phyloP scores from a whole-genome alignment of 2,888 invertebrate species.

The Julus scandinavius region DNA sequence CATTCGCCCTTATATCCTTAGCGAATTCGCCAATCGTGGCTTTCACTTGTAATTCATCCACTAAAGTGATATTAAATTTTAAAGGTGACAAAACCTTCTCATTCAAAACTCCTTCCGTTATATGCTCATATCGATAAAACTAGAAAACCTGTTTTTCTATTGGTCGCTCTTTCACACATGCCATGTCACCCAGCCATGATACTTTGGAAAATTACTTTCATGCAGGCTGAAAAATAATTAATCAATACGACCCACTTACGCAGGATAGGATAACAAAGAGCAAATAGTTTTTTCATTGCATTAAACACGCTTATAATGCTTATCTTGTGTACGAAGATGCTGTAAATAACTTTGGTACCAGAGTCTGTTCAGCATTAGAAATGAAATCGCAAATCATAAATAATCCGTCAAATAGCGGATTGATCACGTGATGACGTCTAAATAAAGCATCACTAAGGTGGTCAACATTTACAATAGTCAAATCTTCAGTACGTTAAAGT shows the following conservation, averaged over 20 bases:
- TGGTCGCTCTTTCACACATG: background rate
- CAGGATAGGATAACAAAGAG: too few relatives aligned
- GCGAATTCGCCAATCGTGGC: background rate
- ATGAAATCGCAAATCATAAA: too few relatives aligned
- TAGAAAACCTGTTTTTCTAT: background rate
- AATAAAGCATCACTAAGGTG: too few relatives aligned
- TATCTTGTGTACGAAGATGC: too few relatives aligned
- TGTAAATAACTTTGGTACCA: too few relatives aligned
- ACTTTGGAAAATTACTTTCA: background rate
- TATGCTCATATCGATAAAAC: background rate
- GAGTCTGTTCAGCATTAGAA: too few relatives aligned
- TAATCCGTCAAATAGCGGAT: too few relatives aligned
- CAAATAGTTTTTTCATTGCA: too few relatives aligned
- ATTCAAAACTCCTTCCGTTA: background rate
- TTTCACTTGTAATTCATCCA: conserved; percentile 23
- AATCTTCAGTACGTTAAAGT: too few relatives aligned
- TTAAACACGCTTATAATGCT: too few relatives aligned
- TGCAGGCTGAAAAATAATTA: background rate
- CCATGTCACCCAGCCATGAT: background rate
- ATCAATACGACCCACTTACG: background rate
- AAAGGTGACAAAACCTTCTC: background rate
- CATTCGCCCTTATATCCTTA: background rate
- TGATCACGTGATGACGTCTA: too few relatives aligned
- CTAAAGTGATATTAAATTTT: conserved; percentile 18
- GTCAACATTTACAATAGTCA: too few relatives aligned